Percentiles rank a stretch among this genome's conserved stretches.
These are phyloP conservation scores for Stylophora pistillata DNA, from an alignment of 64 coral and sea anemone species.

Conservation along the genomic window DNA sequence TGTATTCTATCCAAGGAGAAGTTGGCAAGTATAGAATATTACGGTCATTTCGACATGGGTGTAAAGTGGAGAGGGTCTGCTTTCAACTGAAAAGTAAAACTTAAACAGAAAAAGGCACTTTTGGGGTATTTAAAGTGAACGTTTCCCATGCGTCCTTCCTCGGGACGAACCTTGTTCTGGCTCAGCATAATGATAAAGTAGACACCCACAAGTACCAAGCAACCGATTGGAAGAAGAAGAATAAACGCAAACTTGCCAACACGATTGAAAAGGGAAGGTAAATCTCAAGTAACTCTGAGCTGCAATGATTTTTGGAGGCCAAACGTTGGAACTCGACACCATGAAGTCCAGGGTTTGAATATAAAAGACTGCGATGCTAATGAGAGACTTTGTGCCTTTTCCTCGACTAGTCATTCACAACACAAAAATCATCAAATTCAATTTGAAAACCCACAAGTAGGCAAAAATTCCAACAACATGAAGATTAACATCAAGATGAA, in stretches of 20 bases:
- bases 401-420: constrained; percentile 23
- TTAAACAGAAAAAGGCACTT: constrained; percentile 50
- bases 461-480: constrained; percentile 28
- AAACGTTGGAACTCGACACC: constrained; percentile 19
- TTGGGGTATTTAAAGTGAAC: constrained; percentile 61
- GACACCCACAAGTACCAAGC: not conserved
- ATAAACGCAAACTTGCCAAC: constrained; percentile 46
- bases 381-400: constrained; percentile 3
- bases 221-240: constrained; percentile 34
- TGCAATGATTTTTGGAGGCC: constrained; percentile 18
- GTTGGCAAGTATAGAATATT: constrained; percentile 24
- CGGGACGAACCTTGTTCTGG: constrained; percentile 10
- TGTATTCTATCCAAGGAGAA: constrained; percentile 60
- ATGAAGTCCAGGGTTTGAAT: constrained; percentile 56
- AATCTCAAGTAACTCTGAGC: constrained; percentile 44
- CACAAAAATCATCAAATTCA: constrained; percentile 22
- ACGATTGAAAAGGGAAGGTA: constrained; percentile 44
- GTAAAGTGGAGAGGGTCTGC: constrained; percentile 28
- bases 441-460: constrained; percentile 42
- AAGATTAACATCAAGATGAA: not conserved
- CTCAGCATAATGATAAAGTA: not conserved
- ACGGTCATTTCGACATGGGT: constrained; percentile 32
- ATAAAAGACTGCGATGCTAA: constrained; percentile 43
- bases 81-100: constrained; percentile 38
- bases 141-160: not conserved